Base-by-base conservation (phyloP, 2,888 invertebrate species). In the Pasiphila rectangulata region DNA sequence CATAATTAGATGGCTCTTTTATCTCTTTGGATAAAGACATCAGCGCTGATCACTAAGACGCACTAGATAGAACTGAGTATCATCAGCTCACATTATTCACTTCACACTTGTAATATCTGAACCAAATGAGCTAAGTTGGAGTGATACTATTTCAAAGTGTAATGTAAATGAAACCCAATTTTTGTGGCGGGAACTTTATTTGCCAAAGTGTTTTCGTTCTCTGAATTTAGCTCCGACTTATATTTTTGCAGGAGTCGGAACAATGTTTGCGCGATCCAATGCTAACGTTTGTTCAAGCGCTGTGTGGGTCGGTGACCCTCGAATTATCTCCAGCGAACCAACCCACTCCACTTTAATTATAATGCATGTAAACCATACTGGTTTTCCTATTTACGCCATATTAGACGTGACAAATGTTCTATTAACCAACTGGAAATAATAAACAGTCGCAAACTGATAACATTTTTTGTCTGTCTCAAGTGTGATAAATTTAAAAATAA, bases 401-500 rank as follows among this genome's bases (percentile, higher is more conserved):
- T n/a, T n/a, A n/a, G n/a, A n/a, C n/a, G n/a, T n/a, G n/a, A n/a
- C n/a, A n/a, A n/a, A n/a, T n/a, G n/a, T n/a, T n/a, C n/a, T n/a
- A n/a, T n/a, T n/a, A n/a, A n/a, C n/a, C n/a, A n/a, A n/a, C n/a
- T n/a, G n/a, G n/a, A n/a, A n/a, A n/a, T n/a, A n/a, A n/a, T 4
- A 17, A 41, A 17, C 32, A 2, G 32, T 12, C 16, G 32, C 23
- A n/a, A 32, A 32, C 23, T 4, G 4, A 19, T 35, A 20, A 6
- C 5, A 10, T 7, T 35, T 27, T 35, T 35, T 27, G n/a, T n/a
- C n/a, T n/a, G n/a, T n/a, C 7, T 27, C 42, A 42, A 25, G 29
- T 19, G 5, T 25, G 25, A 49, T 38, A 17, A 27, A 30, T 44
- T 51, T 54, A 37, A 40, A 48, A 38, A 45, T 48, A 48, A 51